Base-by-base conservation (phyloP, 2,888 invertebrate genomes). In the Vanessa cardui region DNA sequence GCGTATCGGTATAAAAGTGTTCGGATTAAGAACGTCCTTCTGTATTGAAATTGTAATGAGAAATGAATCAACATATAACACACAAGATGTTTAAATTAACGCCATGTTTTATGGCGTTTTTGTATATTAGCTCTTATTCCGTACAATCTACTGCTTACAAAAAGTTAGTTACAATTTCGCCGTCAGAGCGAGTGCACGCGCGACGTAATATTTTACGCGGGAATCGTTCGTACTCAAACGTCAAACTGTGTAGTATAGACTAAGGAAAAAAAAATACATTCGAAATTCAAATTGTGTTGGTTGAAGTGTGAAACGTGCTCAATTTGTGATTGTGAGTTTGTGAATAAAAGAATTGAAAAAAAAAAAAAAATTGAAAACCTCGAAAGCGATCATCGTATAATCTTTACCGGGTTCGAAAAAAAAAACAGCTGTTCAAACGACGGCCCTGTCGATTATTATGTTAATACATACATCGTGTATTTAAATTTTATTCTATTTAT, bases 371-470 rank as follows among this genome's bases (percentile, higher is more conserved):
- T 39, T 39, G 2, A 18, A 56, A 33, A 56, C 39, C 18, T 39
- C 33, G 33, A 60, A 64, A 44, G 70, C 59, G 66, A 68, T 66
- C 66, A 62, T 73, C 68, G 66, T 70, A 4, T 71, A 61, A 33
- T 39, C 45, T 58, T 50, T 59, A 62, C 52, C 62, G 62, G 71
- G 73, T 73, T 72, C 60, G 67, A 66, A 68, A 33, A 58, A 63
- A 69, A 68, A 66, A 60, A 58, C 73, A 72, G 68, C 70, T 72
- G 73, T 64, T 70, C 50, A 70, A 68, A 58, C 64, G 65, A 66
- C 56, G 45, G 61, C 56, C 31, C 50, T 33, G 58, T 68, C 31
- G 67, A 67, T 67, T 64, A 61, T 70, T 62, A 70, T 68, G 64
- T 70, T 64, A 70, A 70, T 70, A 68, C 44, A 21, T 31, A 58